Evolutionary conservation across 2,113 vertebrate genomes (phyloP), one percentile per base, ranked within the genome.

Genomic region (Spilogale gracilis): DNA sequence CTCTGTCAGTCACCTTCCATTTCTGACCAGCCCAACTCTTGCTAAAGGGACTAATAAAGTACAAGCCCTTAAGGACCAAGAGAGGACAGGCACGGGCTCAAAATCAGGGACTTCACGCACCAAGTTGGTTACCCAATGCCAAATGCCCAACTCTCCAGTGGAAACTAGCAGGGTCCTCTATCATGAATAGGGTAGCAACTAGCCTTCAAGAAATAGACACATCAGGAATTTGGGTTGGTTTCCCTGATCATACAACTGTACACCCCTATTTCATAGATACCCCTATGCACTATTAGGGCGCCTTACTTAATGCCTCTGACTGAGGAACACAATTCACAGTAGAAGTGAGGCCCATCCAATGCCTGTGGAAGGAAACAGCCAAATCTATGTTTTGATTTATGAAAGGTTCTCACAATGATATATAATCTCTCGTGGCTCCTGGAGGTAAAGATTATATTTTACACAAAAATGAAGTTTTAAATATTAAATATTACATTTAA

Each of bases 401-500:
- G 20, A 81, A 90, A 78, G 32, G 1, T 20, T 86, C 91, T 95
- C 21, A 56, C 30, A 43, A 71, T 48, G 45, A 94, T 30, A 27
- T 2, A 56, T 71, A 16, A 18, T 20, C 25, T 89, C 50, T 32
- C 83, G 23, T 60, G 48, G 30, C 38, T 86, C 25, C 58, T 82
- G 52, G 0, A 60, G 9, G 52, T 60, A 56, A 0, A 52, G 89
- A 73, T 76, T 80, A 71, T 85, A 61, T 88, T 94, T 67, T 89
- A 11, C 48, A 17, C 65, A 89, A 97, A 93, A 93, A 76, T 54
- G 43, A 93, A 90, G 23, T 79, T 91, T 88, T 86, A 94, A 89
- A 73, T 81, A 95, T 18, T 94, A 91, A 95, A 96, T 87, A 90
- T 52, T 30, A 2, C 56, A 92, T 50, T 96, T 84, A 56, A 83